Conservation (phyloP, 2,797 vertebrate genomes). For the Typhlichthys eigenmanni region DNA sequence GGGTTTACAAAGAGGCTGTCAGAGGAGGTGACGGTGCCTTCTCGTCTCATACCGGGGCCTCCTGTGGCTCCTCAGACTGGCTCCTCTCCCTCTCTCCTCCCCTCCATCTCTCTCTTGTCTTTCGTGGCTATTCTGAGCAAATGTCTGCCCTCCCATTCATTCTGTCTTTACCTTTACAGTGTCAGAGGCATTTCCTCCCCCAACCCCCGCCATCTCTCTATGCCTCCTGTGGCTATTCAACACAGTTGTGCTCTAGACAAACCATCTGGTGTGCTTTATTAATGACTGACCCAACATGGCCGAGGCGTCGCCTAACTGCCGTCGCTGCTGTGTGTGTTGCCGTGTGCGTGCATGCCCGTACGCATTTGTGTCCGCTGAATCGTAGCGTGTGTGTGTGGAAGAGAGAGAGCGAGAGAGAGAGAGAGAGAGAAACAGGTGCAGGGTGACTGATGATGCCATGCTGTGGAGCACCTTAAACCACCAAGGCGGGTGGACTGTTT, state of each 20-base stretch:
- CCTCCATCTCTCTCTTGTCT: conserved; percentile 23
- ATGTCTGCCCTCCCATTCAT: neutral
- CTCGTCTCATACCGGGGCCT: neutral
- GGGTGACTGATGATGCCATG: conserved; percentile 65
- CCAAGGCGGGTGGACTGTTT: conserved; percentile 52
- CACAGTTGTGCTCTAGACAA: conserved; percentile 75
- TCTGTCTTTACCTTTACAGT: neutral
- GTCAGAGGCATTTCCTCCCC: too few species aligned
- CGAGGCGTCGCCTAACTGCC: conserved; percentile 61
- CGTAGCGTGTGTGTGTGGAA: conserved; percentile 16
- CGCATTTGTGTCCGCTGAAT: too few species aligned
- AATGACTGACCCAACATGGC: conserved; percentile 74
- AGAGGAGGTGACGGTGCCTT: neutral
- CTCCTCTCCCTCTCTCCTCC: conserved; percentile 25
- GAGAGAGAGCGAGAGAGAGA: conserved; percentile 22
- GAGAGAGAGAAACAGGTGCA: conserved; percentile 58
- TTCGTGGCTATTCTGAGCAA: conserved; percentile 12
- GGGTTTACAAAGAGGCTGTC: too few species aligned
- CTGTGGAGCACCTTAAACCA: conserved; percentile 56
- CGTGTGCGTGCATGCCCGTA: neutral
- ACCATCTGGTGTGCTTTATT: conserved; percentile 79
- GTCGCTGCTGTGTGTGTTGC: conserved; percentile 44
- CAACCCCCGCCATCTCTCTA: conserved; percentile 14
- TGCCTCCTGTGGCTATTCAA: conserved; percentile 66
- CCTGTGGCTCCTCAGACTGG: neutral